A percentile compares a stretch with the other conserved stretches of the same genome.
These are phyloP conservation scores for Eupithecia abbreviata DNA, from an alignment of 2,888 invertebrate genomes.

Conservation along the genomic window DNA sequence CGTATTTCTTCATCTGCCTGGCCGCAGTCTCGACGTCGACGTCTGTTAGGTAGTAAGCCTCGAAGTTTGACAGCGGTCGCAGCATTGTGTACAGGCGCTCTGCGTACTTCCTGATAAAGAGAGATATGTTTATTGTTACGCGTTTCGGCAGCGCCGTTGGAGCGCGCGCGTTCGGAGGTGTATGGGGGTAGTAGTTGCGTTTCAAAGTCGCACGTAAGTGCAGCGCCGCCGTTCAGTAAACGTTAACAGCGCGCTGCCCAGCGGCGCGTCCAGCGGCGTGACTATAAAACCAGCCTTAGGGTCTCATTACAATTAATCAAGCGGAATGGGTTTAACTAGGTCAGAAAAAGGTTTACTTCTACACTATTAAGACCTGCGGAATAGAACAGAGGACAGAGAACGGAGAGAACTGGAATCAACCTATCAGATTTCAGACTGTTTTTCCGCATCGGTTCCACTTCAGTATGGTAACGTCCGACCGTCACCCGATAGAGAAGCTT, in stretches of 20 bases:
- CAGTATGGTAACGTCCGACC: neutral
- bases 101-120: constrained; percentile 76
- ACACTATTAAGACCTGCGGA: neutral
- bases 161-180: too few species aligned
- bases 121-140: neutral
- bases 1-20: constrained; percentile 76
- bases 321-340: neutral
- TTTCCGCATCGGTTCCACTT: neutral
- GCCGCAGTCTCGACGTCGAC: constrained; percentile 71
- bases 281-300: neutral
- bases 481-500: neutral
- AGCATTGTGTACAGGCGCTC: constrained; percentile 82
- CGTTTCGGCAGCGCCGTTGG: too few species aligned
- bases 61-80: constrained; percentile 79
- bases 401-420: neutral
- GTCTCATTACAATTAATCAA: neutral
- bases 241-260: too few species aligned
- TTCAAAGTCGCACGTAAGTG: too few species aligned
- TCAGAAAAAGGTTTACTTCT: neutral
- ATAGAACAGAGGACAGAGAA: neutral
- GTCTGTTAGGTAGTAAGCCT: constrained; percentile 78
- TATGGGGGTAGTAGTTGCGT: too few species aligned
- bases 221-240: too few species aligned
- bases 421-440: neutral
- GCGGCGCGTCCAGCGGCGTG: too few species aligned